These are phyloP conservation scores for Pipra filicauda DNA, from an alignment of 2,113 vertebrate genomes.

Conservation along the genomic window DNA sequence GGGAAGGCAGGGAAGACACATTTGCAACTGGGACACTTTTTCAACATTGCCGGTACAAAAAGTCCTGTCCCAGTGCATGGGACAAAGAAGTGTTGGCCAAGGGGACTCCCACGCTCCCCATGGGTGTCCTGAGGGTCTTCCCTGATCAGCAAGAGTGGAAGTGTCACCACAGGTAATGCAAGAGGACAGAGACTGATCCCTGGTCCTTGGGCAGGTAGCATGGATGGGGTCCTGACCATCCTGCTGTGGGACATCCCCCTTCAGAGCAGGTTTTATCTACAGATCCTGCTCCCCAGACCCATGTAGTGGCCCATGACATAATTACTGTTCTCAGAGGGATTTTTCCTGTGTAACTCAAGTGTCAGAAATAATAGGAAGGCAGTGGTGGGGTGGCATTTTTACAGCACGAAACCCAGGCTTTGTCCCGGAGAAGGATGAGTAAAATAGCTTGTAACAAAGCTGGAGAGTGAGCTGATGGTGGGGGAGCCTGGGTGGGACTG, in stretches of 20 bases:
- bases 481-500: not conserved
- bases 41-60: not conserved
- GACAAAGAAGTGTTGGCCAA: not conserved
- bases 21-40: not conserved
- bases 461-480: not conserved
- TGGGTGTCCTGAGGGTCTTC: not conserved
- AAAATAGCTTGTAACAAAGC: not conserved
- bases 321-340: not conserved
- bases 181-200: not conserved
- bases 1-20: not conserved
- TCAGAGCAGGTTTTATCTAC: not conserved
- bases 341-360: not conserved
- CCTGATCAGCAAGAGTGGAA: not conserved
- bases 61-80: not conserved
- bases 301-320: fast-evolving
- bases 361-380: not conserved
- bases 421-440: not conserved
- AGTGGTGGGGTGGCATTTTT: not conserved
- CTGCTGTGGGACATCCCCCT: not conserved
- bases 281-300: not conserved
- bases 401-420: not conserved
- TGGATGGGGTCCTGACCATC: not conserved
- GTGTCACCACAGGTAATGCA: not conserved
- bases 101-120: not conserved
- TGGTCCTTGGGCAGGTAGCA: not conserved